Evolutionary conservation across 2,888 invertebrate species (phyloP), one percentile per base, ranked within the genome.

Genomic region (Stramonita haemastoma): DNA sequence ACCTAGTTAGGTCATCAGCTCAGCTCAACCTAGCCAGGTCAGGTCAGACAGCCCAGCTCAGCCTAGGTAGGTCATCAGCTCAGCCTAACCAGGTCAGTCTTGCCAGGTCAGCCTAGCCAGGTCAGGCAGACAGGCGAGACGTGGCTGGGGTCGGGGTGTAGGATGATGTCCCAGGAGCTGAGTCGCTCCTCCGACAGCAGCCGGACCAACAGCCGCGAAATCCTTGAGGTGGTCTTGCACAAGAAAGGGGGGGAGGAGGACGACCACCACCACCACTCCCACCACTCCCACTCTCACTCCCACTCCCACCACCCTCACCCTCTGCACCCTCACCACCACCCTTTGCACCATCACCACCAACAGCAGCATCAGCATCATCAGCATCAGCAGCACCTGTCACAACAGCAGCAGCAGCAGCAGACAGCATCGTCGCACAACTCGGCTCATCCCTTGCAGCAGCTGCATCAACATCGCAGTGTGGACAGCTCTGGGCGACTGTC

Each of bases 201-300:
- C 89, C 93, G 93, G 79, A 91, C 90, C 26, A 88, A 88, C 87
- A 93, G 94, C 85, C 91, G 93, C 46, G 94, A 94, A 66, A 92
- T 94, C 8, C 90, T 94, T 34, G 94, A 94, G 89, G 94, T 93
- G 32, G 93, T 94, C n/a, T 91, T 94, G 29, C 93, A 94, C 87
- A 94, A 93, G 79, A 92, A 93, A 60, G 93, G 93, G 46, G 94
- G 93, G 22, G 88, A 87, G 32, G 87, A 87, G 26, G 83, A 77
- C 34, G 73, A 46, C 26, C 77, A 83, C 13, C 57, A 17, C 8
- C 89, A 90, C 85, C 85, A 84, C n/a, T 73, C 84, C 60, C 88
- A 81, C 81, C 87, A 77, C 79, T 5, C 26, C 29, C 81, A 79
- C n/a, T 57, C 73, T 36, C 86, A 87, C 70, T 60, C n/a, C 29